These are phyloP conservation scores for Manduca sexta DNA, from an alignment of 1,140 invertebrate species.

Conservation along the genomic window DNA sequence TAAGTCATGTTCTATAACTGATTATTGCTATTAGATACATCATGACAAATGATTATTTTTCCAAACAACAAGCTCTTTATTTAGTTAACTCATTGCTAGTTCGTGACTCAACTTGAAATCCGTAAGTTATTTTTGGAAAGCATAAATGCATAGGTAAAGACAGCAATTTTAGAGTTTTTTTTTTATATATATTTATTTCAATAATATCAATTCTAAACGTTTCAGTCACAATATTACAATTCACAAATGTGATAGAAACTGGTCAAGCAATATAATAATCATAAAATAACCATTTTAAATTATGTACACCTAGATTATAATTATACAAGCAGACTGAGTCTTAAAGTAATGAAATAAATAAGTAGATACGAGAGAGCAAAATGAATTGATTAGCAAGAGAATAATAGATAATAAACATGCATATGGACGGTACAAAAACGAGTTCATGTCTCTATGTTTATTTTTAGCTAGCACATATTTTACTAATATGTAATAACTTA, in stretches of 20 bases:
- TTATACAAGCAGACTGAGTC: conserved; percentile 2
- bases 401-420: background rate
- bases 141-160: no score
- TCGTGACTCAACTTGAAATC: background rate
- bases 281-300: conserved; percentile 3
- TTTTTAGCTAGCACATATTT: background rate
- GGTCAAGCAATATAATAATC: conserved; percentile 10
- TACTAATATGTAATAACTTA: conserved; percentile 30
- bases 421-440: conserved; percentile 4
- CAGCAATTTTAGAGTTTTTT: background rate
- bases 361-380: conserved; percentile 19
- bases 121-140: no score
- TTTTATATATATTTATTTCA: conserved; percentile 20
- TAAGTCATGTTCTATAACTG: no score
- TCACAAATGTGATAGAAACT: conserved; percentile 1
- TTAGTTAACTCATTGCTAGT: background rate
- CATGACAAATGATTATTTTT: background rate
- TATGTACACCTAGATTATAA: conserved; percentile 11
- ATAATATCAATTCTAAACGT: conserved; percentile 25
- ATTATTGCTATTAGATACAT: background rate
- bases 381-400: conserved; percentile 10
- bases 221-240: conserved; percentile 12
- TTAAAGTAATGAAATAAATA: background rate
- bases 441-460: background rate
- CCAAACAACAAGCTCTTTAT: background rate